Evolutionary conservation across 1,140 invertebrate genomes (phyloP), one percentile per base, ranked within the genome.

Genomic region (Camponotus floridanus): DNA sequence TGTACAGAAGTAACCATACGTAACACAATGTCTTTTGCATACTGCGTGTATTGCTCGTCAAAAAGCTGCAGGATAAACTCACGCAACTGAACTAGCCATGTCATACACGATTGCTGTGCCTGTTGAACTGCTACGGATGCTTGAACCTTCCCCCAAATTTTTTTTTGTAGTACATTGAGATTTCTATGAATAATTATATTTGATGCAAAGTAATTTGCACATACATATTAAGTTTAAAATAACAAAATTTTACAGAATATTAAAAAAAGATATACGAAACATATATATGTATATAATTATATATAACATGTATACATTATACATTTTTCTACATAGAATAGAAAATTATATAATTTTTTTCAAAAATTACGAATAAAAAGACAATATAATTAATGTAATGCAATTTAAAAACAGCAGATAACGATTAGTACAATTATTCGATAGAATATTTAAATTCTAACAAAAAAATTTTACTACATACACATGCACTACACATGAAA

Each of bases 131-230:
- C 81, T 80, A 94, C 62, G 1, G 93, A 92, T 31, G 92, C 80
- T 93, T 95, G 94, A 61, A 96, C 90, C 95, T 96, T 78, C 8
- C 3, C 9, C 21, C 62, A 87, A 87, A 76, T 68, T 55, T 48
- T 76, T 86, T 68, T 62, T 2, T 65, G 65, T 86, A 74, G 65
- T 84, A 76, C 61, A 85, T 68, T 64, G 18, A 86, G 11, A 65
- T 61, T 68, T 67, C 55, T 67, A 67, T 33, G 70, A 55, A 70
- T 74, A 84, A 79, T 59, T 73, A 42, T 51, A 36, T 21, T 74
- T 71, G 42, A 74, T 81, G 33, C 64, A 42, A 45, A 59, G n/a
- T 18, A n/a, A 79, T 67, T 45, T 31, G 11, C n/a, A 42, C 7
- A 13, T 8, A n/a, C 11, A 70, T 0, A 55, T 51, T 21, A 79